A percentile compares a stretch with the other conserved stretches of the same genome.
Evolutionary conservation across 1,140 invertebrate species (phyloP).

Genomic region (Whitmania pigra): DNA sequence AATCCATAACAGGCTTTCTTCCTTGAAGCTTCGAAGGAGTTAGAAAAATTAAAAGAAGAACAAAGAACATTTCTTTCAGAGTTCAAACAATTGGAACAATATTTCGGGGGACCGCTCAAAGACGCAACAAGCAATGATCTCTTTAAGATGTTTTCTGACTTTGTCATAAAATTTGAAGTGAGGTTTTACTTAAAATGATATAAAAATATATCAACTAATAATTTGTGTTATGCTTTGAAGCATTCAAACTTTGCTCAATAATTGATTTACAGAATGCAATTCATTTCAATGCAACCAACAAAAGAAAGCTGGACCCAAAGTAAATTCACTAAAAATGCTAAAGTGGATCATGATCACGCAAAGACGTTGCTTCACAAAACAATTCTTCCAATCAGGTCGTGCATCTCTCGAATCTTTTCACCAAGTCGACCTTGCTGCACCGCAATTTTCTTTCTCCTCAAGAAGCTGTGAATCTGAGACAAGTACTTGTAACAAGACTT

Average conservation of each 20-base stretch:
- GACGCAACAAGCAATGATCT: conserved; percentile 30
- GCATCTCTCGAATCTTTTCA: conserved; percentile 11
- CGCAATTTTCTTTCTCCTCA: not conserved
- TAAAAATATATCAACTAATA: too few species aligned
- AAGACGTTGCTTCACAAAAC: not conserved
- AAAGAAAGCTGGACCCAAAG: too few species aligned
- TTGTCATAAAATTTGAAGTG: conserved; percentile 40
- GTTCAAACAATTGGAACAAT: conserved; percentile 33
- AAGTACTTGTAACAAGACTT: conserved; percentile 6
- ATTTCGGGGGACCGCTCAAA: conserved; percentile 38
- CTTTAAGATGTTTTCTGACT: conserved; percentile 39
- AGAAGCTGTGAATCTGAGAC: not conserved
- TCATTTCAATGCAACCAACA: too few species aligned
- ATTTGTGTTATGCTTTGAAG: too few species aligned
- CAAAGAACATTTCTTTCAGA: conserved; percentile 20
- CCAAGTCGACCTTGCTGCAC: not conserved
- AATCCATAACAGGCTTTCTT: not conserved
- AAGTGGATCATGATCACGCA: not conserved
- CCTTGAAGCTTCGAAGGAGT: not conserved
- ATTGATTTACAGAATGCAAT: not conserved
- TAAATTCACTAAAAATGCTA: too few species aligned
- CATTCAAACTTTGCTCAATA: not conserved
- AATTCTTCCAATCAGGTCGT: conserved; percentile 4
- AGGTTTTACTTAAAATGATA: not conserved
- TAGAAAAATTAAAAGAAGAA: conserved; percentile 2